These are phyloP conservation scores for Mesochorus sp. DNA, from an alignment of 2,888 invertebrate genomes.

Conservation along the genomic window DNA sequence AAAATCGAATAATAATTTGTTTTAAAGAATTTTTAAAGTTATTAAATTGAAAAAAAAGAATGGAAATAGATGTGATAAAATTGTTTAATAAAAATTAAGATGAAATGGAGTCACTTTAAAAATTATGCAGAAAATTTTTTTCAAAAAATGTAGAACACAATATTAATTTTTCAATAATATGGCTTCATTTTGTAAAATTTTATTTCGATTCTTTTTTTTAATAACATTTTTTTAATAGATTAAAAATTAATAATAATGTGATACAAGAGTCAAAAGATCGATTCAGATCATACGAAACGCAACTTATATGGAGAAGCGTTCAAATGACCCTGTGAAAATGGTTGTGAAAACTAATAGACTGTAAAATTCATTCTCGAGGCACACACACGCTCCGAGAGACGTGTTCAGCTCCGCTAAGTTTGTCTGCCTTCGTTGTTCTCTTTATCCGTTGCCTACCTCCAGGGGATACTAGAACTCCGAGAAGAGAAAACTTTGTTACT, in stretches of 20 bases:
- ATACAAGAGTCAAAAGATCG: not conserved
- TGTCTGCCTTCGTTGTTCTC: conserved; percentile 10
- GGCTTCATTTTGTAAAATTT: too few species aligned
- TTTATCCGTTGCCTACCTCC: conserved; percentile 25
- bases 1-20: too few species aligned
- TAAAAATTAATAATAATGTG: not conserved
- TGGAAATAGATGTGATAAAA: too few species aligned
- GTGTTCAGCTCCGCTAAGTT: conserved; percentile 40
- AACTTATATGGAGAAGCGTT: not conserved
- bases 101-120: too few species aligned
- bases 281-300: not conserved
- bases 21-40: too few species aligned
- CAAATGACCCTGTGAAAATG: conserved; percentile 39
- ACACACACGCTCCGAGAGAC: conserved; percentile 24
- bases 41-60: too few species aligned
- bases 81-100: too few species aligned
- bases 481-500: conserved; percentile 56
- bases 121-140: too few species aligned
- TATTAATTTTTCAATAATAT: too few species aligned
- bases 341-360: conserved; percentile 53
- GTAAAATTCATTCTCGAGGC: conserved; percentile 52
- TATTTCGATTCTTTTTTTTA: too few species aligned
- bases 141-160: too few species aligned
- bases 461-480: conserved; percentile 24
- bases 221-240: too few species aligned